Conservation (phyloP, 1,140 invertebrate genomes). For the Chymomyza costata region DNA sequence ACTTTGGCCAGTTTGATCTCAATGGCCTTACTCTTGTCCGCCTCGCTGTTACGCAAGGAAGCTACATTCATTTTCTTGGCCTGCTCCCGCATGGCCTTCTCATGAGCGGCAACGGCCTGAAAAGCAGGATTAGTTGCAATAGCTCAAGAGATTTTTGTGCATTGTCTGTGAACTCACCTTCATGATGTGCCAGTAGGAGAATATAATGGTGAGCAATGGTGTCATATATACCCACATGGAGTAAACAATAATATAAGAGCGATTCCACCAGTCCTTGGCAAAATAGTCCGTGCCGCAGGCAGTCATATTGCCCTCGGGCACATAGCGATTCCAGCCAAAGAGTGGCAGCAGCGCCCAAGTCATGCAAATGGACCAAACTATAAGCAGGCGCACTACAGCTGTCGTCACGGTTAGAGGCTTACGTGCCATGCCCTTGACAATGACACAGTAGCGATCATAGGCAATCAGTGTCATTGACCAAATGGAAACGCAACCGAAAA, state of each 20-base stretch:
- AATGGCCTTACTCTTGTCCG: slow-evolving; percentile 79
- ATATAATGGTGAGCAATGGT: slow-evolving; percentile 82
- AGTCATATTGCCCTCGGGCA: slow-evolving; percentile 88
- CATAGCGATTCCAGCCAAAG: slow-evolving; percentile 89
- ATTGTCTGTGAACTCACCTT: too few species aligned
- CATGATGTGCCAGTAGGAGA: slow-evolving; percentile 84
- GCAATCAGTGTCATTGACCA: slow-evolving; percentile 90
- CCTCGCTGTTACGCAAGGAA: slow-evolving; percentile 80
- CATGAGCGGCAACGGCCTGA: slow-evolving; percentile 82
- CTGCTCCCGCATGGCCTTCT: slow-evolving; percentile 83
- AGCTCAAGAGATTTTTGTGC: background rate
- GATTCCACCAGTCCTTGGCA: slow-evolving; percentile 79
- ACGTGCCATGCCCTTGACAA: slow-evolving; percentile 85
- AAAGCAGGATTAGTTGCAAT: slow-evolving; percentile 2
- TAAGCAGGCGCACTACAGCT: slow-evolving; percentile 81
- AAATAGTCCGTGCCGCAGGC: slow-evolving; percentile 88
- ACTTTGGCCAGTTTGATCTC: slow-evolving; percentile 81
- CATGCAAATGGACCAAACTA: slow-evolving; percentile 82
- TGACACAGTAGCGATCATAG: slow-evolving; percentile 89
- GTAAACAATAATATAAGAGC: slow-evolving; percentile 82
- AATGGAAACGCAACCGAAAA: slow-evolving; percentile 88
- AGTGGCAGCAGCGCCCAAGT: slow-evolving; percentile 84
- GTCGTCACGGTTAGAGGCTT: slow-evolving; percentile 83
- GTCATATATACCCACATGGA: slow-evolving; percentile 80
- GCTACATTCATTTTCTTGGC: slow-evolving; percentile 85